These are phyloP conservation scores for Balaenoptera acutorostrata DNA, from an alignment of 2,113 vertebrate genomes.

Conservation along the genomic window DNA sequence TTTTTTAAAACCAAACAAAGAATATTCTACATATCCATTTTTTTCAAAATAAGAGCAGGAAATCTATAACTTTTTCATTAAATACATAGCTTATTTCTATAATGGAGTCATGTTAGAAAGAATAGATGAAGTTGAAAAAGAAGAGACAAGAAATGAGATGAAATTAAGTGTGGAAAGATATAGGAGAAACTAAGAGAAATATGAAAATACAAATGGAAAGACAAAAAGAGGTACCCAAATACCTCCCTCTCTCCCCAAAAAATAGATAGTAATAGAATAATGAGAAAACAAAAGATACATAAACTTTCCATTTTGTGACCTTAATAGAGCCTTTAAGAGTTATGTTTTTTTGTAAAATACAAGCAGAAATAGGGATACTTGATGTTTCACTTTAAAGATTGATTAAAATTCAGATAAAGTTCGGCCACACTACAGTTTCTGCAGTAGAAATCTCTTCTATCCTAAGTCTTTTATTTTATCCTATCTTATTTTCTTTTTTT, in stretches of 20 bases:
- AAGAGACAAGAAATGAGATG: background rate
- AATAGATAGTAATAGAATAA: background rate
- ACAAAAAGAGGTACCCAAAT: background rate
- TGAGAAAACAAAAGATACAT: background rate
- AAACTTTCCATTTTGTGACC: background rate
- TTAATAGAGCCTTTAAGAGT: background rate
- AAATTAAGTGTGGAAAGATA: background rate
- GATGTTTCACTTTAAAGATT: background rate
- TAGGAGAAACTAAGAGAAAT: background rate
- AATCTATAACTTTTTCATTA: background rate
- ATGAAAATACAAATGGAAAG: background rate
- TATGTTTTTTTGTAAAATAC: slow-evolving; percentile 18
- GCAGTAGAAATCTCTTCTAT: background rate
- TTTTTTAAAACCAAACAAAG: background rate
- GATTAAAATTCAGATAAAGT: slow-evolving; percentile 1
- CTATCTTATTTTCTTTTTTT: background rate
- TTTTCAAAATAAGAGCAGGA: background rate
- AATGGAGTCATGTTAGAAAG: background rate
- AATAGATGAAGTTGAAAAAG: background rate
- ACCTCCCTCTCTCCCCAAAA: background rate
- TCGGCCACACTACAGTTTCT: background rate
- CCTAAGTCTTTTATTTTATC: background rate
- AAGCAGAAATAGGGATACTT: background rate
- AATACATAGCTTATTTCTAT: background rate
- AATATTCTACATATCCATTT: background rate